Evolutionary conservation across 2,888 invertebrate species (phyloP), one percentile per base, ranked within the genome.

Genomic region (Microctonus aethiopoides): DNA sequence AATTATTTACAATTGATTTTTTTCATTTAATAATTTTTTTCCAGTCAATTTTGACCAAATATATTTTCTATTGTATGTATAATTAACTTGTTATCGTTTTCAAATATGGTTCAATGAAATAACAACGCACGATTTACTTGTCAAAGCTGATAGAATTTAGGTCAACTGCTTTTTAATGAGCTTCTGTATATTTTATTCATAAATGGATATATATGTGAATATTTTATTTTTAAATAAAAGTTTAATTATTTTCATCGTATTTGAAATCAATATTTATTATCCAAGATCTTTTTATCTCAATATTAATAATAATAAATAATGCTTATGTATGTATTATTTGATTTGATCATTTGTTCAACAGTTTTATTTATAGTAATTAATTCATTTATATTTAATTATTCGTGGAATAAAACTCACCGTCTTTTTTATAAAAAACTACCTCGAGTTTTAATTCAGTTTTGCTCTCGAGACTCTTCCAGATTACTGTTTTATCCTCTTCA

Each of bases 391-490:
- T 16, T 36, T 10, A 26, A 63, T 29, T 29, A 7, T 34, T 24
- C 34, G 24, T 56, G 1, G 9, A 11, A 11, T 4, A 4, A 4
- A 51, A 75, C 83, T 91, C 86, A 96, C 97, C 96, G 89, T 92
- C 95, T 88, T 97, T 97, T 87, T 96, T 96, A 88, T 97, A 97
- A 88, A 98, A 96, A 82, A 95, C 93, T 75, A 98, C 94, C 88
- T 98, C 97, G 78, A 96, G 90, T 87, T 98, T 97, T 76, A 97
- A 92, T 88, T 98, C 98, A 80, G 92, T 92, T 87, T 97, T 97
- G 79, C 92, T 92, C 82, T 95, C 95, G 77, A 98, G 91, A 32
- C 97, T 94, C 78, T 93, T 92, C 87, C 97, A 96, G 84, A 98
- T 96, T 88, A 95, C 94, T 74, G 91, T 89, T 81, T 95, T 95